phyloP scores from a whole-genome alignment of 2,797 vertebrate genomes.

The Micrastur ruficollis region DNA sequence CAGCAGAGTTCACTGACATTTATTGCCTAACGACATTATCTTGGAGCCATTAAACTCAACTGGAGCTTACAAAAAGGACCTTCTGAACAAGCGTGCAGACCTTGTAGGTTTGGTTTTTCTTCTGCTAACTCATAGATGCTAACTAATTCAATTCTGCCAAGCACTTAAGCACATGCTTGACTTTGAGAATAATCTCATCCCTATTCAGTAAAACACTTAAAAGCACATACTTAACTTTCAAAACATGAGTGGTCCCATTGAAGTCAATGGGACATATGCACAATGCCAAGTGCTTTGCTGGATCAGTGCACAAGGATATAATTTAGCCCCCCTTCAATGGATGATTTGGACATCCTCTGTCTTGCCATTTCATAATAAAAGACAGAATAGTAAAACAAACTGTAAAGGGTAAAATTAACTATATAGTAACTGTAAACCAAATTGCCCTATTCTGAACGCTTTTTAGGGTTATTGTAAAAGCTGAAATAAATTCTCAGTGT shows the following conservation, averaged over 20 bases:
- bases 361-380: background rate
- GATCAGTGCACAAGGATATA: background rate
- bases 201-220: constrained; percentile 11
- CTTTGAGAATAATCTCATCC: background rate
- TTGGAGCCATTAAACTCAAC: background rate
- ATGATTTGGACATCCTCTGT: background rate
- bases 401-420: background rate
- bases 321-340: background rate
- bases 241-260: constrained; percentile 22
- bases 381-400: background rate
- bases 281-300: background rate
- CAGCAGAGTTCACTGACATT: background rate
- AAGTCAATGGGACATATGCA: background rate
- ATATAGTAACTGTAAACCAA: background rate
- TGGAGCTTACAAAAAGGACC: background rate
- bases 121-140: background rate
- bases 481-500: background rate
- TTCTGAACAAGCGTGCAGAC: background rate
- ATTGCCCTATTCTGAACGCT: background rate
- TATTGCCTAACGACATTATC: background rate
- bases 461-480: background rate
- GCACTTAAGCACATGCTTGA: constrained; percentile 14
- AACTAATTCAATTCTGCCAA: background rate
- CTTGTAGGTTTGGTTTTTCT: background rate
- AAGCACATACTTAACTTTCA: background rate